A percentile compares a stretch with the other conserved stretches of the same genome.
Evolutionary conservation across 2,113 vertebrate genomes (phyloP).

Genomic region (Eidolon helvum): DNA sequence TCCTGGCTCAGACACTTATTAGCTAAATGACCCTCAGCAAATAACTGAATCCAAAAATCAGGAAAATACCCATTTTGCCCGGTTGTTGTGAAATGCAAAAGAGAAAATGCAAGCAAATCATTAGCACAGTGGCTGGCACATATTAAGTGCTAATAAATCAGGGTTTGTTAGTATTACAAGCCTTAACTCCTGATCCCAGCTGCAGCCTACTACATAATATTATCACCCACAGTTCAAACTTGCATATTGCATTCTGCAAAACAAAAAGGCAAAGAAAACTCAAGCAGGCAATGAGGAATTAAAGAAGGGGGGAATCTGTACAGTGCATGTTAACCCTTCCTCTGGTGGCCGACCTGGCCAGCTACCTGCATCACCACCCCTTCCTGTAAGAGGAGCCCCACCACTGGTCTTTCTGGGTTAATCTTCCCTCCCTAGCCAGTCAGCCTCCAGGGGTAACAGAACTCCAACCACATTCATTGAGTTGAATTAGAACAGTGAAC

Average conservation of each 20-base stretch:
- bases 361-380: not conserved
- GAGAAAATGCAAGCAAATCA: not conserved
- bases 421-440: not conserved
- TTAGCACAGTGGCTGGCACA: not conserved
- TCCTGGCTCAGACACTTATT: not conserved
- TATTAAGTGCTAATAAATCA: not conserved
- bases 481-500: not conserved
- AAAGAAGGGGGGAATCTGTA: not conserved
- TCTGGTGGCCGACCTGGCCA: not conserved
- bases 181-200: not conserved
- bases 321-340: slow-evolving; percentile 10
- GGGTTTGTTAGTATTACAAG: not conserved
- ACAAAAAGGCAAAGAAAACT: not conserved
- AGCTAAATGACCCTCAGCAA: not conserved
- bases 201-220: not conserved
- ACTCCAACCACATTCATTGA: not conserved
- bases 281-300: not conserved
- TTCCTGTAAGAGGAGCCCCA: not conserved
- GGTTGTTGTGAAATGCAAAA: not conserved
- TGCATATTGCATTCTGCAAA: not conserved
- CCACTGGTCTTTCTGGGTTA: not conserved
- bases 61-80: not conserved
- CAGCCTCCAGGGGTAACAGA: not conserved
- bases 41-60: not conserved
- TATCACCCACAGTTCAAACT: not conserved